Evolutionary conservation across 2,888 invertebrate genomes (phyloP), one percentile per base, ranked within the genome.

Genomic region (Melinaea menophilus): DNA sequence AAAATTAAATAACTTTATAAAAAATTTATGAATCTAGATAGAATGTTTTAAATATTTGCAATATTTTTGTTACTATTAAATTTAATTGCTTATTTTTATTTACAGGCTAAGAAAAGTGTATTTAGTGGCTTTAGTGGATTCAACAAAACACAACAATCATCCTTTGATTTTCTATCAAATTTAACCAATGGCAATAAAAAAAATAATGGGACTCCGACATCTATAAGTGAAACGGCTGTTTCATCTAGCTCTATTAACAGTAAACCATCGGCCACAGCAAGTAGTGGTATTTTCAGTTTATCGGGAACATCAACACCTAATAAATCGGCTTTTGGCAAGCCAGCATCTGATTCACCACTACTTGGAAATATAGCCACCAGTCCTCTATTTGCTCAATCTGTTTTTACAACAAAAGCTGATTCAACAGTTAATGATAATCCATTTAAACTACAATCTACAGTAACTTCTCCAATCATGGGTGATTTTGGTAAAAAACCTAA

Each of bases 91-190:
- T 31, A 7, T 51, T 51, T 31, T 31, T 51, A 2, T 51, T 85
- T 90, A 65, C 86, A 90, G 90, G 64, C 74, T 9, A 88, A 88
- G 60, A 92, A 91, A 79, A 93, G 92, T 80, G 92, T 93, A 46
- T 96, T 96, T 79, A 93, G 93, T 76, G 92, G 92, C 56, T 95
- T 96, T 84, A 91, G 93, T 65, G 94, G 94, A 62, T 94, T 94
- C 74, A 81, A 91, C 67, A 93, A 93, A 81, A 73, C 92, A 51
- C 78, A 84, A 66, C 85, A 90, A 60, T 72, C 90, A 63, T 84
- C 91, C 55, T 94, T 94, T 82, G 92, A 92, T 75, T 94, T 94
- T 76, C 80, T 94, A 75, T 86, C 93, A 65, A 92, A 92, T 72
- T 76, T 92, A 70, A 84, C 90, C 62, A 92, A 91, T 79, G 86